phyloP scores from a whole-genome alignment of 2,113 vertebrate species.

The Ophthalmotilapia sp. region DNA sequence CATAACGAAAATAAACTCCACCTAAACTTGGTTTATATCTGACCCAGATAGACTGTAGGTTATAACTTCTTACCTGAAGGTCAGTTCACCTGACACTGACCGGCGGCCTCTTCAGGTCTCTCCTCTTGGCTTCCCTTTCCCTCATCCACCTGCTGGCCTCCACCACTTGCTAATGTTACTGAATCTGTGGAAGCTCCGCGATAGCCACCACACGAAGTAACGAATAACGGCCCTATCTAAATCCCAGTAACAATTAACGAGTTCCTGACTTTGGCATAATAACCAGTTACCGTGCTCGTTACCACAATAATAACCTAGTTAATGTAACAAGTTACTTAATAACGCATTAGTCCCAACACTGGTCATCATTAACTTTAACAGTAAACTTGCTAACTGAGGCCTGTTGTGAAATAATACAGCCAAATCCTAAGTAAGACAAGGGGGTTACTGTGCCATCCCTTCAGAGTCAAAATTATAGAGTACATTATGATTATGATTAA shows the following conservation, averaged over 20 bases:
- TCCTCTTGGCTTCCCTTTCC: no score
- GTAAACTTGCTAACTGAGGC: not conserved
- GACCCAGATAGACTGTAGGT: no score
- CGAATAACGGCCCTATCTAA: not conserved
- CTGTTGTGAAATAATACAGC: not conserved
- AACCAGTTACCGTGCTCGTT: not conserved
- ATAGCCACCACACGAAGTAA: not conserved
- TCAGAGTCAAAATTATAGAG: not conserved
- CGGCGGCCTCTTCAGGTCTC: rapidly evolving
- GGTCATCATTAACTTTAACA: not conserved
- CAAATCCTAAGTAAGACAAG: not conserved
- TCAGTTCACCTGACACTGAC: no score
- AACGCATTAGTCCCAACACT: not conserved
- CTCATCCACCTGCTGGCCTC: no score
- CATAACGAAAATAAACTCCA: no score
- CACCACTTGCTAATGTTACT: no score
- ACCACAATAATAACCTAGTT: not conserved
- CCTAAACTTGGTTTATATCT: no score
- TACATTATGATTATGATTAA: not conserved
- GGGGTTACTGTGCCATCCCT: not conserved
- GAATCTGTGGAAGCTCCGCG: not conserved
- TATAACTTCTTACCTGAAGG: no score
- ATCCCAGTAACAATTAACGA: not conserved
- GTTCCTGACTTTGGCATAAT: not conserved
- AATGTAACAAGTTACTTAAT: not conserved